Evolutionary conservation across 2,113 vertebrate species (phyloP).

Genomic region (Poicephalus meyeri): DNA sequence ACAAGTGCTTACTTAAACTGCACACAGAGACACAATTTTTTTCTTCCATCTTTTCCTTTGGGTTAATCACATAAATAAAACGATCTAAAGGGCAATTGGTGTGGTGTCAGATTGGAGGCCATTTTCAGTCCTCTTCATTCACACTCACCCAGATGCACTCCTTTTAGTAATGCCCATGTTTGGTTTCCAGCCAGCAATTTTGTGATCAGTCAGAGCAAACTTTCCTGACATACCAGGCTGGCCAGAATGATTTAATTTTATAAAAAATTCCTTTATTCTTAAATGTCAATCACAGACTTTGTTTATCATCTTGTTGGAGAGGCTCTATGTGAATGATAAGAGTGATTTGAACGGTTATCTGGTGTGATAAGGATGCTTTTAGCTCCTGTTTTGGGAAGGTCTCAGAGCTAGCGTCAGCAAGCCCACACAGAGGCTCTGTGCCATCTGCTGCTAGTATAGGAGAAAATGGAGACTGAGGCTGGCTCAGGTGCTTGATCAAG

Average conservation of each 20-base stretch:
- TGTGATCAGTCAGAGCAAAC: neutral
- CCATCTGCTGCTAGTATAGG: constrained; percentile 34
- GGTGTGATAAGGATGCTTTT: neutral
- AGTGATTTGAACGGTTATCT: neutral
- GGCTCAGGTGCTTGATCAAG: neutral
- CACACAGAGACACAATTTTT: neutral
- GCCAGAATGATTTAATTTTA: neutral
- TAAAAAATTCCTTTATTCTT: neutral
- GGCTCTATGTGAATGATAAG: neutral
- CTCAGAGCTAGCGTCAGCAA: neutral
- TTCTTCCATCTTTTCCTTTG: neutral
- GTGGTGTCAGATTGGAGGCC: neutral
- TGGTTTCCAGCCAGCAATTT: neutral
- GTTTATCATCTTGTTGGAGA: neutral
- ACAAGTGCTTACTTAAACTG: neutral
- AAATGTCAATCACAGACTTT: neutral
- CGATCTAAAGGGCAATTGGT: neutral
- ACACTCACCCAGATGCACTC: neutral
- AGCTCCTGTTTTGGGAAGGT: constrained; percentile 24
- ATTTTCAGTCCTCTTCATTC: neutral
- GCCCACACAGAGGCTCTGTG: constrained; percentile 30
- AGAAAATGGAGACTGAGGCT: neutral
- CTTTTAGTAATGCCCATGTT: neutral
- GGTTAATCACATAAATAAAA: neutral
- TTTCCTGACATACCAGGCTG: neutral